A percentile compares a stretch with the other conserved stretches of the same genome.
Evolutionary conservation across 2,797 vertebrate genomes (phyloP).

Genomic region (Paedocypris micromegethes): DNA sequence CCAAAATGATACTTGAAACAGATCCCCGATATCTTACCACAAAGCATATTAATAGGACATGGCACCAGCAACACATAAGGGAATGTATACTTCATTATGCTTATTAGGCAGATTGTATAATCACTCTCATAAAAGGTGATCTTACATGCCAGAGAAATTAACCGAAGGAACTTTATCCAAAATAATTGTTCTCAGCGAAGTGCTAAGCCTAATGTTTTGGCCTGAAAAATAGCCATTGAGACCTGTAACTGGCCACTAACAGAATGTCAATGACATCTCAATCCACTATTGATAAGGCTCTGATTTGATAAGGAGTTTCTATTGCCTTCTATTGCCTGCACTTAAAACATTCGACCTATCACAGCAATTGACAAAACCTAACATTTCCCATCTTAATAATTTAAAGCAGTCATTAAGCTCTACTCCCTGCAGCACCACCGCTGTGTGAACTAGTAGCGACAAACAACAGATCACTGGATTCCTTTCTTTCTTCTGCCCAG

Average conservation of each 20-base stretch:
- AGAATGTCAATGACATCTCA: background rate
- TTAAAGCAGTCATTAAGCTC: slow-evolving; percentile 15
- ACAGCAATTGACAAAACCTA: slow-evolving; percentile 14
- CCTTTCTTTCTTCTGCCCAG: no score
- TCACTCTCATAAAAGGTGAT: slow-evolving; percentile 27
- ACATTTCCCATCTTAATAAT: slow-evolving; percentile 24
- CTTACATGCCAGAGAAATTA: slow-evolving; percentile 24
- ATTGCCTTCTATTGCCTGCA: slow-evolving; percentile 1
- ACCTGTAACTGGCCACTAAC: background rate
- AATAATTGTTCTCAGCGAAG: slow-evolving; percentile 12
- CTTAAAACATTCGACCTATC: background rate
- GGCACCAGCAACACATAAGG: slow-evolving; percentile 15
- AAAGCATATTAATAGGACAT: slow-evolving; percentile 48
- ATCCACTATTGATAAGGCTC: background rate
- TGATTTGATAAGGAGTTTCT: slow-evolving; percentile 2
- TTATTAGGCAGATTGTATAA: slow-evolving; percentile 48
- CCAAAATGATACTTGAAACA: background rate
- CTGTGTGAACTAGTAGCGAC: no score
- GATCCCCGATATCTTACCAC: slow-evolving; percentile 10
- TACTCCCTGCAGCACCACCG: background rate
- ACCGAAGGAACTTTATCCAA: slow-evolving; percentile 8
- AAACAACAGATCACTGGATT: no score
- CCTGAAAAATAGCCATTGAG: background rate
- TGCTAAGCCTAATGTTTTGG: background rate
- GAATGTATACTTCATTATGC: slow-evolving; percentile 35